Evolutionary conservation across 1,140 invertebrate genomes (phyloP), one percentile per base, ranked within the genome.

Genomic region (Adoxophyes honmai): DNA sequence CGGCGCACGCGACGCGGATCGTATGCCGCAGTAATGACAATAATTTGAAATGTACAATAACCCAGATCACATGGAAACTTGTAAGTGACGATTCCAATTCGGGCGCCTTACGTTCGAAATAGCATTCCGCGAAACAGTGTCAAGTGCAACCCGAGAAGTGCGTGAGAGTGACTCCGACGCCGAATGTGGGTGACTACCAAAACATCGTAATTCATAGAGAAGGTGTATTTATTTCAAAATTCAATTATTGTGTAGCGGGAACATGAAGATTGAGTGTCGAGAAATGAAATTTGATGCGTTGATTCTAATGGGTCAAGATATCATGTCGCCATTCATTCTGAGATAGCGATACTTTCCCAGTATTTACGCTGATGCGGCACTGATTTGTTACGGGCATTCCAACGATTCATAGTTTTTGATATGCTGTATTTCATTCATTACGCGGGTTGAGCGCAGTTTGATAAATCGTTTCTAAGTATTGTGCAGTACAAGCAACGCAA

Each of bases 201-300:
- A 48, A 48, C 42, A 48, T 48, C 42, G 42, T 48, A 48, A 48
- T 18, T 48, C 42, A 48, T 48, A 28, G 21, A 28, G 21, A 28
- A 28, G 21, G 18, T 18, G 42, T 48, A 15, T 15, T 44, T 48
- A 48, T 48, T 28, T 48, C 42, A 48, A 48, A 48, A 48, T 48
- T 48, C 42, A 48, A 48, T 48, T 48, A 44, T 48, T 48, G 42
- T 48, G 18, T 13, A 21, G 42, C 11, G 42, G 21, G 42, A 48
- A 48, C 42, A 10, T 18, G 42, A 48, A 48, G 42, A 48, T 48
- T 48, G 42, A 48, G 42, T 48, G 42, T 13, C 42, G 18, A 18
- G 42, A 48, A 48, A 48, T 48, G 42, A 48, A 48, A 48, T 48
- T 48, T 48, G 42, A 48, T 48, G 42, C 15, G 42, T 48, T 18